Base-by-base conservation (phyloP, 1,140 invertebrate genomes). In the Drosophila kepulauana region DNA sequence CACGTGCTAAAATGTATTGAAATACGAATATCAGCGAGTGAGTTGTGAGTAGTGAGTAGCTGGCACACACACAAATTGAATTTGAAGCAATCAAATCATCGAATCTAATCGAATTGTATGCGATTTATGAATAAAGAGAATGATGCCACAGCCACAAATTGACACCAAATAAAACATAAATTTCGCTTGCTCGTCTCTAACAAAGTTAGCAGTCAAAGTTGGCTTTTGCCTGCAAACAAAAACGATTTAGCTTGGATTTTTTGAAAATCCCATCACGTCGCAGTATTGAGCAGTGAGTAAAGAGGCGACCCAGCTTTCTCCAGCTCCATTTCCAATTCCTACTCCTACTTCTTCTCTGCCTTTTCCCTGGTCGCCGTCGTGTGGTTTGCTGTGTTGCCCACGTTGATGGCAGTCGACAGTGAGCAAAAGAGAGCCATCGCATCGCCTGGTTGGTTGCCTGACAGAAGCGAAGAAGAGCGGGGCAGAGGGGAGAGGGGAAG, bases 181-280 rank as follows among this genome's bases (percentile, higher is more conserved):
- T 78, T 79, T 79, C 35, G 35, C 35, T 38, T 38, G 35, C 52
- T 73, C 61, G 69, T 57, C 67, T 68, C 70, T 80, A 80, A 80
- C 78, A 78, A 80, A 80, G 78, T 80, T 80, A 80, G 70, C 78
- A 80, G 70, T 62, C 75, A 67, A 78, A 78, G 70, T 75, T 78
- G 63, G 75, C 61, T 78, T 57, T 80, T 65, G 75, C 70, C 48
- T 38, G 65, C 64, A 78, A 74, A 68, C 78, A 80, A 78, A 80
- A 78, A 78, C 78, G 78, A 74, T 78, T 80, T 80, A 74, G 74
- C 75, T 73, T 16, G 70, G 70, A 66, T 72, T 78, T 79, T 79
- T 80, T 80, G 78, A 75, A 80, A 80, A 80, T 80, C 78, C 70
- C 78, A 80, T 80, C 78, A 80, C 78, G 78, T 80, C 78, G 78